phyloP scores from a whole-genome alignment of 2,797 vertebrate species.

The Varecia variegata region DNA sequence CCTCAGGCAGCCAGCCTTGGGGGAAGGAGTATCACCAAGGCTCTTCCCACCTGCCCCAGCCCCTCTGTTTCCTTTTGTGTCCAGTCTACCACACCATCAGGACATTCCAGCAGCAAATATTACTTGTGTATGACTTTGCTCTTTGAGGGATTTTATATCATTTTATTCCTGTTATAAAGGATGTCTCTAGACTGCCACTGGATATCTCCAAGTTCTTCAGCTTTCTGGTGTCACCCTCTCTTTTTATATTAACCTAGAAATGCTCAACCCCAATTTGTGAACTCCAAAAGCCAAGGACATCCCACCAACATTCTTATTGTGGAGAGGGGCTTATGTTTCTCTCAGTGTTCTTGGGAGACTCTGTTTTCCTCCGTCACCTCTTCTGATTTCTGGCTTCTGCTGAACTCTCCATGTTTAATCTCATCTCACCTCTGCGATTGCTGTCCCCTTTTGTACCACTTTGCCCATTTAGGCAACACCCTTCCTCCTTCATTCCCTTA shows the following conservation, averaged over 20 bases:
- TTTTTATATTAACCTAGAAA: not conserved
- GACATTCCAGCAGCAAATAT: not conserved
- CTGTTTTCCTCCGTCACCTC: not conserved
- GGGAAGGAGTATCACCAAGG: not conserved
- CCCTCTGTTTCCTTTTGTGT: not conserved
- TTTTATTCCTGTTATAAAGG: not conserved
- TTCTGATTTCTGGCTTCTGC: not conserved
- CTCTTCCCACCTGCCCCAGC: not conserved
- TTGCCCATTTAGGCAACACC: not conserved
- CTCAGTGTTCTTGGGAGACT: not conserved
- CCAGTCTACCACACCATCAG: not conserved
- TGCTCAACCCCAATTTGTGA: not conserved
- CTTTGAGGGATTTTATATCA: not conserved
- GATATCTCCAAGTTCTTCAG: not conserved
- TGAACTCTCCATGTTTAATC: not conserved
- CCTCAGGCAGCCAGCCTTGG: not conserved
- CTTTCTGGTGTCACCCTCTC: not conserved
- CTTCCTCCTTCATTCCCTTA: not conserved
- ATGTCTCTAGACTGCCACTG: not conserved
- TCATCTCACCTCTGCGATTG: not conserved
- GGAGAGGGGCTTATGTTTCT: rapidly evolving
- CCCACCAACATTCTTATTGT: not conserved
- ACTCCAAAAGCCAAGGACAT: not conserved
- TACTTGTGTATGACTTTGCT: not conserved
- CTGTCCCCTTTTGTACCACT: not conserved